These are phyloP conservation scores for Odontomachus brunneus DNA, from an alignment of 1,140 invertebrate species.

Conservation along the genomic window DNA sequence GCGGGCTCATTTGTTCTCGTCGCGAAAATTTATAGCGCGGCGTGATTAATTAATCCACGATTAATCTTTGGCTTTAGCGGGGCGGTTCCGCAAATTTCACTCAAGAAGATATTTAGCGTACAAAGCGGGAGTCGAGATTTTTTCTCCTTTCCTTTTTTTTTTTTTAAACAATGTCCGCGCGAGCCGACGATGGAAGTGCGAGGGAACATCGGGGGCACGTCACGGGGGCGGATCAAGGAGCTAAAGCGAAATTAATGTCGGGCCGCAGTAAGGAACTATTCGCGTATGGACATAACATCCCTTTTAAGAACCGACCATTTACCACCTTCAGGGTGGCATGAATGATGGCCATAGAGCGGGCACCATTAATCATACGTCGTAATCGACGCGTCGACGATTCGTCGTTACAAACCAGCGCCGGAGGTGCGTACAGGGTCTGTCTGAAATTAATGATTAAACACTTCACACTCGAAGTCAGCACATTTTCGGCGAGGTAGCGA, in stretches of 20 bases:
- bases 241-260: slow-evolving; percentile 2
- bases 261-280: slow-evolving; percentile 4
- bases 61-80: no score
- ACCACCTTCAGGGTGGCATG: slow-evolving; percentile 33
- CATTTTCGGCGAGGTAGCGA: slow-evolving; percentile 34
- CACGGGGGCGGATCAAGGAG: not conserved
- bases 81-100: no score
- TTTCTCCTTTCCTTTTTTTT: no score
- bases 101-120: no score
- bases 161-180: no score
- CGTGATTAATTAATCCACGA: no score
- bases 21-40: no score
- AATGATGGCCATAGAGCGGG: slow-evolving; percentile 15
- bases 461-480: slow-evolving; percentile 48
- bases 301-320: slow-evolving; percentile 43
- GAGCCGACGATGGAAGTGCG: not conserved
- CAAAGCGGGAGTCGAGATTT: no score
- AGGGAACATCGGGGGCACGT: not conserved
- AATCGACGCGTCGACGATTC: slow-evolving; percentile 54
- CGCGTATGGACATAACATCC: slow-evolving; percentile 5
- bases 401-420: slow-evolving; percentile 33
- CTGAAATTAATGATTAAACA: slow-evolving; percentile 45
- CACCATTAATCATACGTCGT: slow-evolving; percentile 42
- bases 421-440: slow-evolving; percentile 13
- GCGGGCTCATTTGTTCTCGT: no score